Evolutionary conservation across 2,113 vertebrate genomes (phyloP).

Genomic region (Apus apus): DNA sequence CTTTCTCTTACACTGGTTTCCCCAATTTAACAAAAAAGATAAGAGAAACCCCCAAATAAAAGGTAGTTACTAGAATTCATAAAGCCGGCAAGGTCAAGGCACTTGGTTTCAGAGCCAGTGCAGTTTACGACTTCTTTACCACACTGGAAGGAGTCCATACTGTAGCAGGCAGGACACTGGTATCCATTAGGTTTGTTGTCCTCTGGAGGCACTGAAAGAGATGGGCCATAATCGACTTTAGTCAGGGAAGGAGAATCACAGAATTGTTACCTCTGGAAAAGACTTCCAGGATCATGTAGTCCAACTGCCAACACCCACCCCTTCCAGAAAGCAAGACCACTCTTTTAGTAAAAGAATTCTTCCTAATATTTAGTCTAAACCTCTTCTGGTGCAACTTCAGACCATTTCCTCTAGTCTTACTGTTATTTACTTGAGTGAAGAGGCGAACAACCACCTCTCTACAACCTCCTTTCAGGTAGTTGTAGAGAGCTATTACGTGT

Average conservation of each 20-base stretch:
- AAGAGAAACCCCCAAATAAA: background rate
- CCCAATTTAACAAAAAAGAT: background rate
- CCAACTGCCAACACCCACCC: no score
- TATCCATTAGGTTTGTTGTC: background rate
- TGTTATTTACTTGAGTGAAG: no score
- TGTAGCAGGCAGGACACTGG: conserved; percentile 52
- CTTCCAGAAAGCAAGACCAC: no score
- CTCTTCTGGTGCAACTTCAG: no score
- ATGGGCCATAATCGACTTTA: background rate
- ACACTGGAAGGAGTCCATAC: background rate
- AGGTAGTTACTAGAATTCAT: conserved; percentile 34
- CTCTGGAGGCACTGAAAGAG: conserved; percentile 34
- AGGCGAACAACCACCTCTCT: no score
- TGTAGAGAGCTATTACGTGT: no score
- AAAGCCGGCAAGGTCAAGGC: conserved; percentile 41
- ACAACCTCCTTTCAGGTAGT: no score
- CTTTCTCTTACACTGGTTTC: background rate
- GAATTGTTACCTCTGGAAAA: no score
- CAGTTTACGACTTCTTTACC: background rate
- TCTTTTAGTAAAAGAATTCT: no score
- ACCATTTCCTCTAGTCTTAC: no score
- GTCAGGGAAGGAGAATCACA: background rate
- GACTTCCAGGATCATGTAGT: no score
- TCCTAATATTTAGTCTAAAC: no score
- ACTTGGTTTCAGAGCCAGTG: conserved; percentile 27